Base-by-base conservation (phyloP, 2,888 invertebrate genomes). In the Drosophila kambysellisi region DNA sequence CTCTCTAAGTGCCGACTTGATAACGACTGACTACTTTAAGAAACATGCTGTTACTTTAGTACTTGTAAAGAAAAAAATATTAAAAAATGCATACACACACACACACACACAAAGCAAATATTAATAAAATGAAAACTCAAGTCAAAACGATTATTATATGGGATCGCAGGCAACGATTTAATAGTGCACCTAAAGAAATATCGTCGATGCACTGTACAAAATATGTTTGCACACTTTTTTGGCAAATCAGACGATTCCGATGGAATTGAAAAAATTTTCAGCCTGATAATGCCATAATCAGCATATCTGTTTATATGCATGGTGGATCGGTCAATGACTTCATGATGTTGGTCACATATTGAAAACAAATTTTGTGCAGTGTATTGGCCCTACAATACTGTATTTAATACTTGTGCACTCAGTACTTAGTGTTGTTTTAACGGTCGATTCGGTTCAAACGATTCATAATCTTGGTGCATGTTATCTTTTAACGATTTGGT, bases 21-120 rank as follows among this genome's bases (percentile, higher is more conserved):
- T 90, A 90, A 87, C 88, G 81, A 90, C 91, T 90, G 89, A 68
- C 75, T 68, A 62, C 70, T 76, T 39, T 66, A 74, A 74, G 75
- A 62, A 60, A 71, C 67, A 72, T 64, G 68, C 62, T 71, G 50
- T 58, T 66, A 73, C 71, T 72, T 73, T 67, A 71, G 73, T 64
- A 71, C 63, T 68, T 64, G 43, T 25, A 25, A 25, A 70, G 56
- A 52, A 51, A 53, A 66, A 66, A 52, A 43, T 52, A 61, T 25
- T 25, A 58, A 35, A 20, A 51, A 50, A 15, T 12, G 5, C 41
- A 41, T 9, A 20, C 20, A 46, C 8, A 25, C 8, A 46, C 7
- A 20, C 20, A 46, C 8, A 25, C 8, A 46, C 7, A 25, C 8
- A 15, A 25, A 53, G 41, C 15, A 65, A 61, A 60, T 29, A 71